phyloP scores from a whole-genome alignment of 2,797 vertebrate species.

The Coracias cyanogaster region DNA sequence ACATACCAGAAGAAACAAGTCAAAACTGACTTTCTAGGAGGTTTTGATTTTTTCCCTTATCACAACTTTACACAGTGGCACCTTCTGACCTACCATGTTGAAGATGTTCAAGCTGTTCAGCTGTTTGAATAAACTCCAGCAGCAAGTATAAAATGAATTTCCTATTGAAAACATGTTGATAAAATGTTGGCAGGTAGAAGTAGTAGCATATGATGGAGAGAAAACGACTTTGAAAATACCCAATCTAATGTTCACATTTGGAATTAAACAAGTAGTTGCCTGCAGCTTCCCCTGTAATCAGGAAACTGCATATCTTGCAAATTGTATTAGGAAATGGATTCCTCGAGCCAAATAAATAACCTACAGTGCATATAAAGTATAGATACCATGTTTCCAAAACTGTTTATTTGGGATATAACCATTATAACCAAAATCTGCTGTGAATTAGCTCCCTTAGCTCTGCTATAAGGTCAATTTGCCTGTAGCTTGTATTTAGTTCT shows the following conservation, averaged over 20 bases:
- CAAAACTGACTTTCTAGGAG: conserved; percentile 40
- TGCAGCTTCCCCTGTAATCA: conserved; percentile 52
- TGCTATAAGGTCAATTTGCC: not conserved
- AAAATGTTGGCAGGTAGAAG: conserved; percentile 70
- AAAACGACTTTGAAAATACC: conserved; percentile 68
- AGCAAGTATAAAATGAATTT: conserved; percentile 73
- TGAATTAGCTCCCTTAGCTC: not conserved
- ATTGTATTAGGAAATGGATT: conserved; percentile 36
- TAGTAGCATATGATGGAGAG: not conserved
- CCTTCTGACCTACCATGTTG: conserved; percentile 66
- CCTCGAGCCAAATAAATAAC: conserved; percentile 26
- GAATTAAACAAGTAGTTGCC: conserved; percentile 58
- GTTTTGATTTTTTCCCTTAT: conserved; percentile 64
- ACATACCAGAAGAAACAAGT: conserved; percentile 35
- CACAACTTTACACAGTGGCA: conserved; percentile 34
- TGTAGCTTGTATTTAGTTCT: not conserved
- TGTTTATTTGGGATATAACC: not conserved
- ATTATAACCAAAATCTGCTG: not conserved
- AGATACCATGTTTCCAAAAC: not conserved
- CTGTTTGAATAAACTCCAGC: conserved; percentile 57
- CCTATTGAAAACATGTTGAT: conserved; percentile 69
- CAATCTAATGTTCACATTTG: conserved; percentile 58
- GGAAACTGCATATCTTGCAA: conserved; percentile 54
- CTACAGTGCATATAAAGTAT: not conserved
- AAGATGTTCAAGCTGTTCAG: conserved; percentile 48